A percentile compares a stretch with the other conserved stretches of the same genome.
phyloP scores from a whole-genome alignment of 2,888 invertebrate species.

The Therioaphis trifolii region DNA sequence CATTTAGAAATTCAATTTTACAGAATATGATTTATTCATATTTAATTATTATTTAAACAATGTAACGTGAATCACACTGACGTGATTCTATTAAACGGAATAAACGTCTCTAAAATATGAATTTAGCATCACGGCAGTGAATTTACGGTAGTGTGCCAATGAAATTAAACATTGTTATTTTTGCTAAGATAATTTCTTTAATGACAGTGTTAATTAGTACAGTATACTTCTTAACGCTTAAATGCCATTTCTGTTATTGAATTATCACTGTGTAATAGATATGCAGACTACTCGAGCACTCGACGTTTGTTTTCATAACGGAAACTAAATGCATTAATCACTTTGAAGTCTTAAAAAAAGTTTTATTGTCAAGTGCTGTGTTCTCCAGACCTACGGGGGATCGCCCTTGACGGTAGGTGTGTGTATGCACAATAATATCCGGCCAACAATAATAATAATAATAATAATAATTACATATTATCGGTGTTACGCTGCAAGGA shows the following conservation, averaged over 20 bases:
- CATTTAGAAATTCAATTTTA: not conserved
- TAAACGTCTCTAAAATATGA: too few relatives aligned
- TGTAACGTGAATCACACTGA: too few relatives aligned
- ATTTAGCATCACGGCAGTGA: too few relatives aligned
- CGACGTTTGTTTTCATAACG: conserved; percentile 12
- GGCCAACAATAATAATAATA: not conserved
- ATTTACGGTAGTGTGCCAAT: too few relatives aligned
- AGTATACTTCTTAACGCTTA: too few relatives aligned
- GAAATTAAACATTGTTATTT: too few relatives aligned
- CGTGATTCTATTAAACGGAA: too few relatives aligned
- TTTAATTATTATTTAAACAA: too few relatives aligned
- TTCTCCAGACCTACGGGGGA: conserved; percentile 27
- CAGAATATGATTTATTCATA: too few relatives aligned
- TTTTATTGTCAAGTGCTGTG: not conserved
- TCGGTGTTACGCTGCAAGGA: not conserved
- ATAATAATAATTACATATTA: not conserved
- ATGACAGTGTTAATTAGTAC: too few relatives aligned
- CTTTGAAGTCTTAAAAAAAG: not conserved
- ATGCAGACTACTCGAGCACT: too few relatives aligned
- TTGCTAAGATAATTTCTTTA: too few relatives aligned
- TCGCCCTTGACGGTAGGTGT: conserved; percentile 30
- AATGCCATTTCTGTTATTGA: not conserved
- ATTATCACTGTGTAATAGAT: not conserved
- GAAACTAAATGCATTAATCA: conserved; percentile 36
- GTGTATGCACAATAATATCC: not conserved